phyloP scores from a whole-genome alignment of 2,888 invertebrate species.

The Lottia scabra region DNA sequence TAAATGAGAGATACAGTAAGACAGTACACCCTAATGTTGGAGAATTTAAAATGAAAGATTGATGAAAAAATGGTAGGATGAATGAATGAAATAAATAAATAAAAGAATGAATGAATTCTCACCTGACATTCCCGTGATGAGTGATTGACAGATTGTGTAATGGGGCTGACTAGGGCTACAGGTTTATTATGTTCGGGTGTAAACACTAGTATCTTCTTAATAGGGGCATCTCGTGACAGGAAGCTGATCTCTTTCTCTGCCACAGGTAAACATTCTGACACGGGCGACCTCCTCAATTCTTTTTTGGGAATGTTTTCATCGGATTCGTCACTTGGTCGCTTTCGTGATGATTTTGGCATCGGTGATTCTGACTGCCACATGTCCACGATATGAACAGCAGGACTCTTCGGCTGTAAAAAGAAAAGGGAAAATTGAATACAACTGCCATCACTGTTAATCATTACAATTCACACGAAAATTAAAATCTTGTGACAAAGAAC shows the following conservation, averaged over 20 bases:
- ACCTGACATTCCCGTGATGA: constrained; percentile 38
- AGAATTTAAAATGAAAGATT: background rate
- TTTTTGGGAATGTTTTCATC: constrained; percentile 26
- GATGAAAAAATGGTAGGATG: background rate
- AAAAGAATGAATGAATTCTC: background rate
- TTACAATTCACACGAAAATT: too few species aligned
- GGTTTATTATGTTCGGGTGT: constrained; percentile 40
- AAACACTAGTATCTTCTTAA: constrained; percentile 32
- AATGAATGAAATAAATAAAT: background rate
- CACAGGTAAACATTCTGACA: constrained; percentile 34
- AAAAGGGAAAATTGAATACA: constrained; percentile 12
- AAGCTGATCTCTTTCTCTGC: constrained; percentile 44
- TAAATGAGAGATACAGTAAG: background rate
- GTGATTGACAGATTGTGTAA: constrained; percentile 41
- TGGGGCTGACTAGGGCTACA: constrained; percentile 52
- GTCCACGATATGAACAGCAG: constrained; percentile 51
- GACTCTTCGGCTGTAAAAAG: constrained; percentile 42
- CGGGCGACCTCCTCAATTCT: constrained; percentile 10
- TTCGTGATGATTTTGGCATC: constrained; percentile 28
- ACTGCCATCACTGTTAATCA: background rate
- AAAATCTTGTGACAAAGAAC: too few species aligned
- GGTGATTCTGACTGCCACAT: constrained; percentile 34
- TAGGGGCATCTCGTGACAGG: constrained; percentile 20
- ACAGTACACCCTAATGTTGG: too few species aligned
- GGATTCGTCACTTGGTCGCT: constrained; percentile 37